Conservation (phyloP, 2,888 invertebrate species). For the Drosophila birchii region DNA sequence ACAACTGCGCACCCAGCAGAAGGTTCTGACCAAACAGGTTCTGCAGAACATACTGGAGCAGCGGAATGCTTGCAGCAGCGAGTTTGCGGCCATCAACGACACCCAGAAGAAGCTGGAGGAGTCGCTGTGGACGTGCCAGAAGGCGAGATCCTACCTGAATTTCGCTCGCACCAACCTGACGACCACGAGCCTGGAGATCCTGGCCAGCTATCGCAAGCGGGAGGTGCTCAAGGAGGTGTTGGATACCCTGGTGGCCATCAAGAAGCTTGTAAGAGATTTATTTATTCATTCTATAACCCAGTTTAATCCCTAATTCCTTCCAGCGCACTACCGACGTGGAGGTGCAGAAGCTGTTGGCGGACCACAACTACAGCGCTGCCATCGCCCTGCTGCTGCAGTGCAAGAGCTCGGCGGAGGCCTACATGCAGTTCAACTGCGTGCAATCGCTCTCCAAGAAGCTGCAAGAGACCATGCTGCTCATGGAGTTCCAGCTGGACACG, state of each 20-base stretch:
- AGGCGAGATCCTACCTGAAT: constrained; percentile 90
- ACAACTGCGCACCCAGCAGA: constrained; percentile 83
- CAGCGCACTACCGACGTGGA: constrained; percentile 90
- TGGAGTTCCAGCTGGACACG: constrained; percentile 95
- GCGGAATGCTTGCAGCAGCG: constrained; percentile 93
- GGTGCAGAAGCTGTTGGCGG: constrained; percentile 91
- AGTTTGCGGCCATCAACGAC: constrained; percentile 91
- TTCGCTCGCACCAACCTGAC: constrained; percentile 93
- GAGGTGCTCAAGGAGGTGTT: constrained; percentile 93
- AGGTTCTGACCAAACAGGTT: constrained; percentile 96
- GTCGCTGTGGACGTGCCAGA: constrained; percentile 89
- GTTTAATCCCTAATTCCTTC: background rate
- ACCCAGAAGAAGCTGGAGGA: constrained; percentile 89
- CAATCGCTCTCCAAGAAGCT: constrained; percentile 93
- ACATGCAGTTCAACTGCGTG: constrained; percentile 96
- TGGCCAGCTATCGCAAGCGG: constrained; percentile 95
- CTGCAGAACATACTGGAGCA: constrained; percentile 96
- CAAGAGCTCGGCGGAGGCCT: constrained; percentile 92
- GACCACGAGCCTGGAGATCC: constrained; percentile 93
- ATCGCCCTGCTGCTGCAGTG: constrained; percentile 95
- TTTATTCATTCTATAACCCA: rapidly evolving
- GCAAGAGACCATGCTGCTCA: constrained; percentile 95
- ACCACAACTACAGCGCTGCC: constrained; percentile 94
- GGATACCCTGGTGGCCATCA: constrained; percentile 91
- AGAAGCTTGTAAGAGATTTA: constrained; percentile 86